A percentile compares a stretch with the other conserved stretches of the same genome.
Conservation (phyloP, 2,888 invertebrate genomes). For the Drosophila cognata region DNA sequence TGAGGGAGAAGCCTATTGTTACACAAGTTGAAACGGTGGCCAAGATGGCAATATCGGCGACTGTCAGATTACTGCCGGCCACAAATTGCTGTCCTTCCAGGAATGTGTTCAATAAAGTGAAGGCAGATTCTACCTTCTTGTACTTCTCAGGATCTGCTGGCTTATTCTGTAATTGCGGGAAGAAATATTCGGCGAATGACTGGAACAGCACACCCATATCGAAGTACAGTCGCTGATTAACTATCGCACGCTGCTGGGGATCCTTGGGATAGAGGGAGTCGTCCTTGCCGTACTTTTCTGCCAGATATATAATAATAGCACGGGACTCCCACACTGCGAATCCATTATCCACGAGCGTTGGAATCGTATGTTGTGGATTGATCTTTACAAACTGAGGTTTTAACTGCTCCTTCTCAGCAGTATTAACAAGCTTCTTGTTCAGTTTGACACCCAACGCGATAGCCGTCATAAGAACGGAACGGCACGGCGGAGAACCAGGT, state of each 20-base stretch:
- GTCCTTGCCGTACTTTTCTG: constrained; percentile 91
- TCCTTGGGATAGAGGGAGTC: constrained; percentile 91
- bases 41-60: constrained; percentile 91
- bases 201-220: constrained; percentile 91
- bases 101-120: constrained; percentile 89
- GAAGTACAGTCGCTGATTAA: constrained; percentile 93
- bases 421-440: constrained; percentile 87
- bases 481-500: constrained; percentile 88
- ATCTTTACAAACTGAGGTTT: constrained; percentile 89
- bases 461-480: constrained; percentile 88
- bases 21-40: constrained; percentile 90
- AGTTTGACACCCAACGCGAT: constrained; percentile 88
- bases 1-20: constrained; percentile 88
- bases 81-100: constrained; percentile 89
- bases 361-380: constrained; percentile 93
- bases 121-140: constrained; percentile 88
- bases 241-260: constrained; percentile 89
- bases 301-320: constrained; percentile 92
- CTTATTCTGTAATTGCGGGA: constrained; percentile 87
- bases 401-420: constrained; percentile 88
- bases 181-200: constrained; percentile 89
- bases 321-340: constrained; percentile 93
- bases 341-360: constrained; percentile 93
- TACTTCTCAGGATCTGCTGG: constrained; percentile 88
- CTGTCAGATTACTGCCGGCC: constrained; percentile 90